phyloP scores from a whole-genome alignment of 2,113 vertebrate genomes.

The Phylloscopus trochiloides region DNA sequence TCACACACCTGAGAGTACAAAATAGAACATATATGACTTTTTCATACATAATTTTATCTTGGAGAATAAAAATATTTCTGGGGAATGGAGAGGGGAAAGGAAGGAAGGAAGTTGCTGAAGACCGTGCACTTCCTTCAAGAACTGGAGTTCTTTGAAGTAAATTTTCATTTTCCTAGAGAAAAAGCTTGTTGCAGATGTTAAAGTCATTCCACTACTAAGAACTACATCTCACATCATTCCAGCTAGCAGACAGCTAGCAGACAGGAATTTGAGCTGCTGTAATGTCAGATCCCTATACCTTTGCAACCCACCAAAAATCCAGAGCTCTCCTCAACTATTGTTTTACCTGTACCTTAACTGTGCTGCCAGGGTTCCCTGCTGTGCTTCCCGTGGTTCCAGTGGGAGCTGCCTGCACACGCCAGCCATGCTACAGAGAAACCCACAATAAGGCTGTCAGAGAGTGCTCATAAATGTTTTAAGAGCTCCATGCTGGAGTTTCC shows the following conservation, averaged over 20 bases:
- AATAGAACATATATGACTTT: background rate
- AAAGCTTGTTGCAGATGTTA: background rate
- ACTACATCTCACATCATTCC: background rate
- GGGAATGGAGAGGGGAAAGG: rapidly evolving
- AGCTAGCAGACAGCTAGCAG: background rate
- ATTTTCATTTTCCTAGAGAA: background rate
- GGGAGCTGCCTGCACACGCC: background rate
- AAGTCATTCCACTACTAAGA: background rate
- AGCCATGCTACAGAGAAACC: background rate
- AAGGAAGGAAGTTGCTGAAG: background rate
- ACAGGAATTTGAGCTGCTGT: background rate
- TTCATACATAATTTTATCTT: background rate
- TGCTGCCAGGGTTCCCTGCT: background rate
- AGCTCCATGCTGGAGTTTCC: background rate
- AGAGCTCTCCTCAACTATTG: background rate
- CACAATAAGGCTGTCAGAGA: background rate
- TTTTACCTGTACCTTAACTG: background rate
- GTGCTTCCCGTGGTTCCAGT: rapidly evolving
- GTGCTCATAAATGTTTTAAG: background rate
- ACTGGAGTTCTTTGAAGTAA: background rate
- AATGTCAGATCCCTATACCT: background rate
- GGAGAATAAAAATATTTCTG: background rate
- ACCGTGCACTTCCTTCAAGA: background rate
- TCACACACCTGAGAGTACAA: background rate
- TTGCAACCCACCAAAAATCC: background rate